A percentile compares a stretch with the other conserved stretches of the same genome.
These are phyloP conservation scores for Coptodon rendalli DNA, from an alignment of 2,113 vertebrate genomes.

Conservation along the genomic window DNA sequence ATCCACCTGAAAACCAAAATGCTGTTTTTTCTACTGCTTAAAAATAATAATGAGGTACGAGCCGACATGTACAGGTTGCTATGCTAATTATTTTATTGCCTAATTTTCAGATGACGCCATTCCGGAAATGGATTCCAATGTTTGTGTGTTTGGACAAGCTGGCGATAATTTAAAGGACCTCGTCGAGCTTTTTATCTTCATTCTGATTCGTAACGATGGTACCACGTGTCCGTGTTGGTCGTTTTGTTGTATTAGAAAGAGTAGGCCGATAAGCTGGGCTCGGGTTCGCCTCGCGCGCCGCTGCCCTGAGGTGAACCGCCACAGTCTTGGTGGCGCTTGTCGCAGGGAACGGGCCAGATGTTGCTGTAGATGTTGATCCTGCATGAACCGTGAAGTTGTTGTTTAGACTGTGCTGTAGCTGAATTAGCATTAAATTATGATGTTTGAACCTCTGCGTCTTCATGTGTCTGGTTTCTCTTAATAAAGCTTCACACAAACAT, in stretches of 20 bases:
- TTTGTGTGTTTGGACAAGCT: constrained; percentile 25
- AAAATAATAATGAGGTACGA: neutral
- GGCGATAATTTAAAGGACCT: constrained; percentile 36
- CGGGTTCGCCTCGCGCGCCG: neutral
- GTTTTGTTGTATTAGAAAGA: constrained; percentile 43
- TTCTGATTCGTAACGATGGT: constrained; percentile 55
- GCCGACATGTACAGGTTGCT: constrained; percentile 31
- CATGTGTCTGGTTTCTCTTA: neutral
- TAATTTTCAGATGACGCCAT: constrained; percentile 30
- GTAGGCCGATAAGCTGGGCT: constrained; percentile 48
- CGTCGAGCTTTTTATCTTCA: constrained; percentile 71
- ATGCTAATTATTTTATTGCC: constrained; percentile 1
- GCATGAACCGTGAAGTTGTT: constrained; percentile 88
- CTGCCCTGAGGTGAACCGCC: neutral
- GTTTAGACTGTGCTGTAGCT: constrained; percentile 82
- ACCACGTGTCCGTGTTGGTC: constrained; percentile 73
- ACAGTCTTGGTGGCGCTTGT: neutral
- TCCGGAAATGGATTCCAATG: constrained; percentile 41
- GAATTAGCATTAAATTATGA: constrained; percentile 82
- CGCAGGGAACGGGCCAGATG: constrained; percentile 22
- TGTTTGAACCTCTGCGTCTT: constrained; percentile 31
- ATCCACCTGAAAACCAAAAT: constrained; percentile 73
- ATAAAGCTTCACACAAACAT: neutral
- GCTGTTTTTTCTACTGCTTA: constrained; percentile 62
- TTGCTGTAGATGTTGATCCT: constrained; percentile 81